These are phyloP conservation scores for Gorsachius magnificus DNA, from an alignment of 2,797 vertebrate species.

Conservation along the genomic window DNA sequence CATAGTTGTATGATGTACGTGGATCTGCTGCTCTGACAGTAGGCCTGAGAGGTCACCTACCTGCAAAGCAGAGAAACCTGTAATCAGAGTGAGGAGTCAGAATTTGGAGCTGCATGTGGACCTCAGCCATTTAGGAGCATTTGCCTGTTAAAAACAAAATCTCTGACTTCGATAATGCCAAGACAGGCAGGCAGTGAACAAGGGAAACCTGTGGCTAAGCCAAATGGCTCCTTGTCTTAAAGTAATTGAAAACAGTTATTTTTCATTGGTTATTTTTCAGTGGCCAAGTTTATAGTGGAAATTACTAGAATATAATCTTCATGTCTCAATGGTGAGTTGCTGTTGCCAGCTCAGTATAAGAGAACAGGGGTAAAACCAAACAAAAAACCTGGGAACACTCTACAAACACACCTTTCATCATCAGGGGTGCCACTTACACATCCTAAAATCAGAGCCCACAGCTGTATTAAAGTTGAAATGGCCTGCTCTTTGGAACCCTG, in stretches of 20 bases:
- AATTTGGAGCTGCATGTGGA: neutral
- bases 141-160: neutral
- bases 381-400: neutral
- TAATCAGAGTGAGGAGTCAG: neutral
- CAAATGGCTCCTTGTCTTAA: neutral
- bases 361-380: neutral
- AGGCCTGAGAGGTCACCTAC: neutral
- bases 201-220: neutral
- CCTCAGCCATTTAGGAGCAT: neutral
- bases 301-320: neutral
- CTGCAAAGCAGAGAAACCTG: neutral
- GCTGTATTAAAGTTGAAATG: neutral
- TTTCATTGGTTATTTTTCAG: neutral
- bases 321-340: neutral
- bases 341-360: neutral
- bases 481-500: neutral
- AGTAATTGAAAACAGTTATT: neutral
- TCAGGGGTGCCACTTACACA: neutral
- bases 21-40: neutral
- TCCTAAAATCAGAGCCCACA: neutral
- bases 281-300: neutral
- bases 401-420: neutral
- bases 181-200: neutral
- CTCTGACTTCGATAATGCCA: neutral
- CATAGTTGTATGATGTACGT: neutral